Conservation (phyloP, 2,113 vertebrate genomes). For the Zootoca vivipara region DNA sequence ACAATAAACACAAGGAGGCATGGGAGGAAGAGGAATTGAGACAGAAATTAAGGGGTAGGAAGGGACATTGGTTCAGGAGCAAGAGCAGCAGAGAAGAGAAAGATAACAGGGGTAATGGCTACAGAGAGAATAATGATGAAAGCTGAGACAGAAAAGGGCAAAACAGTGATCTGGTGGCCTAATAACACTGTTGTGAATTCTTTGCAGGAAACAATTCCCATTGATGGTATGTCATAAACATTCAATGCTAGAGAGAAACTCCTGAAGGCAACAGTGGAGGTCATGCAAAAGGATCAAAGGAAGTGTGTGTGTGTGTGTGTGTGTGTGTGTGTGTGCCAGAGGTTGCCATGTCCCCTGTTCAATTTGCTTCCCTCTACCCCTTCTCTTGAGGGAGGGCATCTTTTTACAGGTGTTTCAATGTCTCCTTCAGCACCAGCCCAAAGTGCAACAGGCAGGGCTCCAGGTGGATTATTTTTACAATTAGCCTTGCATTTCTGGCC, state of each 20-base stretch:
- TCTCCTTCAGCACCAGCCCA: conserved; percentile 7
- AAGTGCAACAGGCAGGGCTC: not conserved
- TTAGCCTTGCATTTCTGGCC: not conserved
- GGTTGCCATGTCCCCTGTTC: conserved; percentile 43
- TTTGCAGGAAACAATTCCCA: conserved; percentile 31
- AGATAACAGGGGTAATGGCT: not conserved
- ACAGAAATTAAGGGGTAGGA: not conserved
- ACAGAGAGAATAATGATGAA: not conserved
- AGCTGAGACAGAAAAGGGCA: conserved; percentile 34
- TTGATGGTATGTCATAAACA: conserved; percentile 27
- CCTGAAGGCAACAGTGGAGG: conserved; percentile 33
- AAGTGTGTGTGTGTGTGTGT: not conserved
- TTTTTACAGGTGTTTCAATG: conserved; percentile 22
- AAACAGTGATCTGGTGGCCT: conserved; percentile 17
- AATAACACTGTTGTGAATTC: conserved; percentile 8
- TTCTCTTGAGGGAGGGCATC: conserved; percentile 2
- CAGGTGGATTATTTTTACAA: conserved; percentile 41
- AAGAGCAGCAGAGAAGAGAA: not conserved
- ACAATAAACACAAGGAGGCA: conserved; percentile 20
- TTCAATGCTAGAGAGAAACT: conserved; percentile 35
- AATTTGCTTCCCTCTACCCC: conserved; percentile 36
- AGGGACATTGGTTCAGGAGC: not conserved
- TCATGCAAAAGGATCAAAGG: conserved; percentile 49
- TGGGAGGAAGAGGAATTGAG: not conserved
- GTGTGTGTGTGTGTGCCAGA: not conserved